Evolutionary conservation across 2,797 vertebrate species (phyloP).

Genomic region (Carcharodon carcharias): DNA sequence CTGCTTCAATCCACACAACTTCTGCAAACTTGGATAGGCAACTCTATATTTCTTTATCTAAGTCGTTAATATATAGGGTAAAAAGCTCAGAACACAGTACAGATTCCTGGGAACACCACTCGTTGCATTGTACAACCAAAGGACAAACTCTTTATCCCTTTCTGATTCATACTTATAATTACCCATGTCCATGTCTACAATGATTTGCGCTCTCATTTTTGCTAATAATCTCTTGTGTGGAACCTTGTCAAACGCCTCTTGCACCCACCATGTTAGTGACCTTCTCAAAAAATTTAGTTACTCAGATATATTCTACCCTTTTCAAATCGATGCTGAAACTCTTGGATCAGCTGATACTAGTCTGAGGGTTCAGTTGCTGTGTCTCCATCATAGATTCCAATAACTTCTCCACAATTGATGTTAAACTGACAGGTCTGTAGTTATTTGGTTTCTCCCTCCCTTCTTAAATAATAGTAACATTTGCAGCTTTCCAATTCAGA

Average conservation of each 20-base stretch:
- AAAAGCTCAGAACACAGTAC: too few species aligned
- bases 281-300: neutral
- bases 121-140: too few species aligned
- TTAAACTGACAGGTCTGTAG: neutral
- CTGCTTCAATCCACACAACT: too few species aligned
- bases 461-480: neutral
- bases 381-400: neutral
- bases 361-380: neutral
- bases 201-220: neutral
- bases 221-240: neutral
- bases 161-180: too few species aligned
- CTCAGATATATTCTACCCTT: neutral
- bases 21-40: too few species aligned
- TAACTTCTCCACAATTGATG: neutral
- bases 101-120: too few species aligned
- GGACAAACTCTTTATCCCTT: too few species aligned
- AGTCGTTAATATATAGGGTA: too few species aligned
- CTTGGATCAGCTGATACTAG: neutral
- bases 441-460: neutral
- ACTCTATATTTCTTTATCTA: too few species aligned
- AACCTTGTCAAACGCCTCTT: neutral
- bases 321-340: neutral
- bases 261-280: neutral
- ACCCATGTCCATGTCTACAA: too few species aligned
- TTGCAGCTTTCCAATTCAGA: neutral